phyloP scores from a whole-genome alignment of 1,140 invertebrate species.

The Cherax quadricarinatus region DNA sequence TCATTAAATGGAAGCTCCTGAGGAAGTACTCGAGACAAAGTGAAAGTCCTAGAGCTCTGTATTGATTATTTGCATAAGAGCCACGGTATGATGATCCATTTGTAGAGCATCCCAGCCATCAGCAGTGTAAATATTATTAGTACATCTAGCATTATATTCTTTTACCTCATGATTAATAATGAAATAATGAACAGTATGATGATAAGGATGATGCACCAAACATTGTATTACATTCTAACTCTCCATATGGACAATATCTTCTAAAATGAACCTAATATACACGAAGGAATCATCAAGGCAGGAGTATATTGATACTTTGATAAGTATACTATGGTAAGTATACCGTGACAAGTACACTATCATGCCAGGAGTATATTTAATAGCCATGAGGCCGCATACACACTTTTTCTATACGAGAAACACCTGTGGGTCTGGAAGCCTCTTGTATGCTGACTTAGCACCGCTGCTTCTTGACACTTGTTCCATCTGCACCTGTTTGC shows the following conservation, averaged over 20 bases:
- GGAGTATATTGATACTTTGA: conserved; percentile 15
- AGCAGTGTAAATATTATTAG: neutral
- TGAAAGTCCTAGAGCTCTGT: no score
- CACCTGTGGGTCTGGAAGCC: neutral
- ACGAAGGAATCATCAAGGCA: conserved; percentile 8
- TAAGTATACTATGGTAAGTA: neutral
- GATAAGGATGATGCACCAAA: neutral
- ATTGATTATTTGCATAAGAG: no score
- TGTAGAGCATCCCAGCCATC: neutral
- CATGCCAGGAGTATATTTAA: conserved; percentile 19
- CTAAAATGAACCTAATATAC: neutral
- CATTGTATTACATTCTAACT: conserved; percentile 14
- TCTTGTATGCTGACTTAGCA: neutral
- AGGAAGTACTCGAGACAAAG: no score
- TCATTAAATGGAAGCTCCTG: no score
- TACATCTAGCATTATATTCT: neutral
- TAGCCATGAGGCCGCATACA: conserved; percentile 33
- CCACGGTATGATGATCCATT: no score
- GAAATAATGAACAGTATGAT: conserved; percentile 3
- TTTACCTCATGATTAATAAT: neutral
- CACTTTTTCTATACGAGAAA: neutral
- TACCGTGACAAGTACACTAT: neutral
- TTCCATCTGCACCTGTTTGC: neutral
- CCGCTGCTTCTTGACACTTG: neutral
- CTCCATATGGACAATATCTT: conserved; percentile 6